These are phyloP conservation scores for Nematopogon swammerdamellus DNA, from an alignment of 2,888 invertebrate genomes.

Conservation along the genomic window DNA sequence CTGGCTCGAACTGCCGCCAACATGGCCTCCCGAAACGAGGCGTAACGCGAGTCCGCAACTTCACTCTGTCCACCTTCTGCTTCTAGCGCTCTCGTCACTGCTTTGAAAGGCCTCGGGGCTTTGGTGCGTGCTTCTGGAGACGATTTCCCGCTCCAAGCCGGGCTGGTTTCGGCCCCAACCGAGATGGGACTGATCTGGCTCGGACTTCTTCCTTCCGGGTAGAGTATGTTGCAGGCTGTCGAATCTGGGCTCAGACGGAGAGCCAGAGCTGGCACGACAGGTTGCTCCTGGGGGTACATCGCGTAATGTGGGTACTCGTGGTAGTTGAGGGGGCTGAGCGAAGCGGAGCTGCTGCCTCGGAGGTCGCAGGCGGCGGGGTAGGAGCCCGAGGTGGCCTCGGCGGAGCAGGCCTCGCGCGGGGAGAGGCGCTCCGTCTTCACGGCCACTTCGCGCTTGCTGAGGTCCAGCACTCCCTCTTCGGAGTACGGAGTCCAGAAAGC, in stretches of 20 bases:
- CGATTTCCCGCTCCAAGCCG: conserved; percentile 9
- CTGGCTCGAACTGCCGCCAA: conserved; percentile 63
- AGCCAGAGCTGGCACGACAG: conserved; percentile 1
- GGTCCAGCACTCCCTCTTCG: conserved; percentile 3
- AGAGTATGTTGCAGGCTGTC: too few relatives aligned
- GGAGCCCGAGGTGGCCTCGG: neutral
- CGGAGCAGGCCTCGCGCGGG: neutral
- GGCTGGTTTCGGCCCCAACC: conserved; percentile 4
- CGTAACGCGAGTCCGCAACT: conserved; percentile 55
- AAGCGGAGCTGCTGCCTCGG: neutral
- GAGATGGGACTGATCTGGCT: neutral
- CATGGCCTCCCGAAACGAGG: conserved; percentile 66
- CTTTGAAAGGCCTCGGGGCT: conserved; percentile 62
- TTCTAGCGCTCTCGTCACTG: conserved; percentile 66
- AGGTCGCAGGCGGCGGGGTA: neutral
- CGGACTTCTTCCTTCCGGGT: conserved; percentile 4
- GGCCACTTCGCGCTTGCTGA: neutral
- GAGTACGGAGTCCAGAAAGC: conserved; percentile 5
- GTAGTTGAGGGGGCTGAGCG: neutral
- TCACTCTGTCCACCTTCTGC: neutral
- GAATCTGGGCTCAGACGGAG: conserved; percentile 7
- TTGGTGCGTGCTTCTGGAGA: conserved; percentile 26
- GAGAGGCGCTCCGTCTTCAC: neutral
- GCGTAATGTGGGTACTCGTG: too few relatives aligned
- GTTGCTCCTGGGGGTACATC: too few relatives aligned